These are phyloP conservation scores for Melanotaenia trifasciata DNA, from an alignment of 2,797 vertebrate genomes.

Conservation along the genomic window DNA sequence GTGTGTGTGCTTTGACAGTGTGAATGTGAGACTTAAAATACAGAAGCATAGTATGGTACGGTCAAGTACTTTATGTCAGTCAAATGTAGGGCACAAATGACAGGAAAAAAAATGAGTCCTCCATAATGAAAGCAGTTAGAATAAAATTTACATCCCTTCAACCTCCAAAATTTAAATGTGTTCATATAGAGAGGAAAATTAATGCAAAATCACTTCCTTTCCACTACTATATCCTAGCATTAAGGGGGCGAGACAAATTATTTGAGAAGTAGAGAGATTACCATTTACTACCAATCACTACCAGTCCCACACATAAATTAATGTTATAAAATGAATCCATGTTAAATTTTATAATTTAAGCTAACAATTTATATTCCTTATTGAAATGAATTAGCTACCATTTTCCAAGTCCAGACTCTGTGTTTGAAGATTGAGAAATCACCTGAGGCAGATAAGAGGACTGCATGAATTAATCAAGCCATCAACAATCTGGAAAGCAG, in stretches of 20 bases:
- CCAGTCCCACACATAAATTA: constrained; percentile 27
- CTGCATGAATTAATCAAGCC: constrained; percentile 32
- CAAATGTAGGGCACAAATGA: constrained; percentile 45
- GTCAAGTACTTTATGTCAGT: constrained; percentile 38
- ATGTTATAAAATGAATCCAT: constrained; percentile 52
- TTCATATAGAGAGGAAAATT: constrained; percentile 2
- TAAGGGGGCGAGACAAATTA: constrained; percentile 17
- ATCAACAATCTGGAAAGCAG: constrained; percentile 37
- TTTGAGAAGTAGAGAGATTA: constrained; percentile 25
- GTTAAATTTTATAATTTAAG: constrained; percentile 55
- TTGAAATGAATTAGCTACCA: constrained; percentile 59
- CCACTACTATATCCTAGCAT: constrained; percentile 24
- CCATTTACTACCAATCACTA: constrained; percentile 45
- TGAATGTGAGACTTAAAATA: constrained; percentile 34
- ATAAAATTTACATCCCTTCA: background rate
- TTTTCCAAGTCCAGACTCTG: constrained; percentile 53
- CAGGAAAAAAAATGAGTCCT: background rate
- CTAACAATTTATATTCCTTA: constrained; percentile 41
- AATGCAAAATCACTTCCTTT: constrained; percentile 7
- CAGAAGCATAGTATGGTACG: constrained; percentile 24
- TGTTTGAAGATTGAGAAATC: constrained; percentile 50
- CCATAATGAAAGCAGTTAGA: constrained; percentile 2
- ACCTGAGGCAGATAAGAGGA: constrained; percentile 38
- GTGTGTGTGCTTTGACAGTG: constrained; percentile 3
- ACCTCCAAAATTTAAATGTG: constrained; percentile 6